phyloP scores from a whole-genome alignment of 1,140 invertebrate genomes.

The Thrips palmi region DNA sequence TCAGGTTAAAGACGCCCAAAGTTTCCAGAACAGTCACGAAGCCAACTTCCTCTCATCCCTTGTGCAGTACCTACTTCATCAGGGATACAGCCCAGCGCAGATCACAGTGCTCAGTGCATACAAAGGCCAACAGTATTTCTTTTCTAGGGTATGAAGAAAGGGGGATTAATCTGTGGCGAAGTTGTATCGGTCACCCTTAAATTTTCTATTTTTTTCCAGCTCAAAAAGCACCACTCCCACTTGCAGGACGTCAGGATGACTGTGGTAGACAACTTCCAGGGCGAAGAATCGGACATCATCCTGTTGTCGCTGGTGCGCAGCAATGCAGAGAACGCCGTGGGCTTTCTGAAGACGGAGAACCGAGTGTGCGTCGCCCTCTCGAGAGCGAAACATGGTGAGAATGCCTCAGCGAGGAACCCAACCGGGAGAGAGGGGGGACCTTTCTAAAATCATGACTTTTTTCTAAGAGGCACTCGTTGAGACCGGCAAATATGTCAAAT shows the following conservation, averaged over 20 bases:
- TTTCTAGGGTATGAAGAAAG: slow-evolving; percentile 8
- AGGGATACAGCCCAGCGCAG: slow-evolving; percentile 33
- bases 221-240: slow-evolving; percentile 1
- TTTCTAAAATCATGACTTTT: no score
- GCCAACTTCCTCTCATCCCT: slow-evolving; percentile 32
- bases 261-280: slow-evolving; percentile 68
- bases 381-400: slow-evolving; percentile 54
- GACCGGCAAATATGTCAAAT: no score
- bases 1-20: slow-evolving; percentile 28
- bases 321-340: slow-evolving; percentile 44
- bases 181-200: not conserved
- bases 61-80: slow-evolving; percentile 36
- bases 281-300: slow-evolving; percentile 71
- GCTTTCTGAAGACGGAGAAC: slow-evolving; percentile 57
- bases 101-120: slow-evolving; percentile 51
- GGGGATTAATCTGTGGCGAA: not conserved
- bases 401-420: no score
- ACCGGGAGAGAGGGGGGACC: no score
- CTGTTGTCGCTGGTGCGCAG: slow-evolving; percentile 65
- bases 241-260: slow-evolving; percentile 35
- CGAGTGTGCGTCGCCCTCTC: slow-evolving; percentile 71
- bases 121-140: slow-evolving; percentile 28
- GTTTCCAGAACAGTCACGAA: slow-evolving; percentile 38
- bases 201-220: slow-evolving; percentile 8
- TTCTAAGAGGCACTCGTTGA: no score